These are phyloP conservation scores for Temnothorax longispinosus DNA, from an alignment of 1,140 invertebrate genomes.

Conservation along the genomic window DNA sequence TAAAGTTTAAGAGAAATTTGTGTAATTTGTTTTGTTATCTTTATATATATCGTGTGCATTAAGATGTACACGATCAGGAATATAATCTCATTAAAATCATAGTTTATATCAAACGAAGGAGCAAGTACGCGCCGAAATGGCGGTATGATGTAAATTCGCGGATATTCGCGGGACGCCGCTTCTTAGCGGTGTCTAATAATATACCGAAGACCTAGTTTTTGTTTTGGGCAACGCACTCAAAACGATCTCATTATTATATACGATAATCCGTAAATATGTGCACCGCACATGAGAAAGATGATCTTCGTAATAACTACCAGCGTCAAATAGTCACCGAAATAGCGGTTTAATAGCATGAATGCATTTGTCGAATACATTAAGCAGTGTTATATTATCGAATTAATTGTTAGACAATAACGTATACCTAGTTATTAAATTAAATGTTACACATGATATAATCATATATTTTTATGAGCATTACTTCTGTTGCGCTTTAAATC, in stretches of 20 bases:
- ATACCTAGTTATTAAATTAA: not conserved
- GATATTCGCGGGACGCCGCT: constrained; percentile 9
- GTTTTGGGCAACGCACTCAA: not conserved
- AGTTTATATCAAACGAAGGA: not conserved
- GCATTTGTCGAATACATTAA: not conserved
- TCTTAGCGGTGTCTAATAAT: constrained; percentile 62
- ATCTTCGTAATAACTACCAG: not conserved
- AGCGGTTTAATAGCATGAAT: not conserved
- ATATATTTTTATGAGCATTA: not conserved
- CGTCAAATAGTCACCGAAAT: not conserved
- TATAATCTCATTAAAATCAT: constrained; percentile 60
- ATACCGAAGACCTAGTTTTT: constrained; percentile 42
- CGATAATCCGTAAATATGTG: constrained; percentile 31
- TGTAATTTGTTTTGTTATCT: constrained; percentile 40
- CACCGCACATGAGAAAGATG: not conserved
- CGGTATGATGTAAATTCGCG: constrained; percentile 21
- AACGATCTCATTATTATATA: constrained; percentile 32
- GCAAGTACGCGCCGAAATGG: not conserved
- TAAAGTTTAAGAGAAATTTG: constrained; percentile 53
- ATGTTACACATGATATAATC: not conserved
- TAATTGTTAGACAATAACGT: constrained; percentile 3
- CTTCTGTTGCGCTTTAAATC: not conserved
- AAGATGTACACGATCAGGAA: constrained; percentile 9
- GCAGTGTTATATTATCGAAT: not conserved
- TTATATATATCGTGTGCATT: constrained; percentile 45